phyloP scores from a whole-genome alignment of 2,113 vertebrate species.

The Pterophyllum scalare region DNA sequence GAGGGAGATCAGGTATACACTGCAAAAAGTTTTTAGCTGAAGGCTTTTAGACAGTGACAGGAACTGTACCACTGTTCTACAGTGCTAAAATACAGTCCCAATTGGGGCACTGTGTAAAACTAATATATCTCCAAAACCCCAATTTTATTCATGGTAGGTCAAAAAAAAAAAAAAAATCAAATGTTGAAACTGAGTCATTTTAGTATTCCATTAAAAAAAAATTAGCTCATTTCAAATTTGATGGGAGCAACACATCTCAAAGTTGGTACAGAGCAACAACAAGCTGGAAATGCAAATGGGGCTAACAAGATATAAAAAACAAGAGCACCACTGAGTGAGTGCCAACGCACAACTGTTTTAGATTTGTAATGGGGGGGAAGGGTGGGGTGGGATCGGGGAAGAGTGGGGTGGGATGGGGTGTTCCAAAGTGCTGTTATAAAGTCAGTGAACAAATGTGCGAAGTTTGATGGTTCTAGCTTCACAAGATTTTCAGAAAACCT shows the following conservation, averaged over 20 bases:
- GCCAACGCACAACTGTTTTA: no score
- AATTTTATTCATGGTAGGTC: neutral
- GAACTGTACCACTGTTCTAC: neutral
- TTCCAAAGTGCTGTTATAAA: no score
- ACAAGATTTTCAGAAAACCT: no score
- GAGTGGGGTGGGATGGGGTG: no score
- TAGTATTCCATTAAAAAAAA: neutral
- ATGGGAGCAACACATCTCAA: neutral
- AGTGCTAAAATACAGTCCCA: neutral
- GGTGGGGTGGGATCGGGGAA: no score
- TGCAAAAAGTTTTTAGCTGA: constrained; percentile 31
- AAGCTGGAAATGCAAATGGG: neutral
- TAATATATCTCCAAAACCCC: neutral
- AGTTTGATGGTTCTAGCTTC: no score
- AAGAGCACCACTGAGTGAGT: no score
- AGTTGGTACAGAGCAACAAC: neutral
- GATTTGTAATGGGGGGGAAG: no score
- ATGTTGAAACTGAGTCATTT: neutral
- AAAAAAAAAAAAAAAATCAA: no score
- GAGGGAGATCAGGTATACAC: constrained; percentile 21
- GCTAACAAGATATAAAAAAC: neutral
- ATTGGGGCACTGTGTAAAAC: neutral
- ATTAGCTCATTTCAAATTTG: neutral
- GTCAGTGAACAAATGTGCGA: no score
- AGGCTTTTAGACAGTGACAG: constrained; percentile 15